Conservation (phyloP, 2,888 invertebrate genomes). For the Molorchus minor region DNA sequence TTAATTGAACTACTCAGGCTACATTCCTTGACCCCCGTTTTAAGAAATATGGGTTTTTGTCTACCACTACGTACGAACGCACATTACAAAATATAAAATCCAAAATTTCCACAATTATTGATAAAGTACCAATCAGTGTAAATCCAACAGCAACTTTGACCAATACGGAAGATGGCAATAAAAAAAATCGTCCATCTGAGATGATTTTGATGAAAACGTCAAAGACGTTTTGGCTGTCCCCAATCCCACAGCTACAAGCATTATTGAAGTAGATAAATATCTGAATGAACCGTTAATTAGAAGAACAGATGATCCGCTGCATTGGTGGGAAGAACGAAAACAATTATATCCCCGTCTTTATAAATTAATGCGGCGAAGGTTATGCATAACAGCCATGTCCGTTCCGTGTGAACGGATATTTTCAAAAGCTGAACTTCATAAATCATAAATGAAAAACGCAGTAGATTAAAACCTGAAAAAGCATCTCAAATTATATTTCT, state of each 20-base stretch:
- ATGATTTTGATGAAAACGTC: conserved; percentile 24
- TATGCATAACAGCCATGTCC: conserved; percentile 19
- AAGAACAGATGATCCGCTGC: conserved; percentile 32
- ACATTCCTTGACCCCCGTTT: conserved; percentile 28
- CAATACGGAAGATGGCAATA: conserved; percentile 3
- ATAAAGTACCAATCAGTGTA: background rate
- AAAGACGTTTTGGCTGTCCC: conserved; percentile 17
- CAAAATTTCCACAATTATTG: conserved; percentile 22
- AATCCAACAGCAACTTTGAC: conserved; percentile 4
- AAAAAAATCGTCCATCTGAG: conserved; percentile 17
- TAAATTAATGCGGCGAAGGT: conserved; percentile 19
- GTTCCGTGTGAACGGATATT: conserved; percentile 20
- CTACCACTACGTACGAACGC: conserved; percentile 10
- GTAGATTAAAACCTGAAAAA: background rate
- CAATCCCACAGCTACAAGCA: conserved; percentile 26
- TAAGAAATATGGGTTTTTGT: conserved; percentile 26
- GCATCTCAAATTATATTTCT: conserved; percentile 4
- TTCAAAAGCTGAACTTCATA: conserved; percentile 18
- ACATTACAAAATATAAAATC: conserved; percentile 23
- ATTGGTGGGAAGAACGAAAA: conserved; percentile 31
- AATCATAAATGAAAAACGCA: background rate
- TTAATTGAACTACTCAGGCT: conserved; percentile 23
- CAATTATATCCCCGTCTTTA: conserved; percentile 27
- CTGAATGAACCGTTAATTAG: conserved; percentile 25
- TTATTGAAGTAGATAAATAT: conserved; percentile 30